phyloP scores from a whole-genome alignment of 2,888 invertebrate species.

The Scrobipalpa costella region DNA sequence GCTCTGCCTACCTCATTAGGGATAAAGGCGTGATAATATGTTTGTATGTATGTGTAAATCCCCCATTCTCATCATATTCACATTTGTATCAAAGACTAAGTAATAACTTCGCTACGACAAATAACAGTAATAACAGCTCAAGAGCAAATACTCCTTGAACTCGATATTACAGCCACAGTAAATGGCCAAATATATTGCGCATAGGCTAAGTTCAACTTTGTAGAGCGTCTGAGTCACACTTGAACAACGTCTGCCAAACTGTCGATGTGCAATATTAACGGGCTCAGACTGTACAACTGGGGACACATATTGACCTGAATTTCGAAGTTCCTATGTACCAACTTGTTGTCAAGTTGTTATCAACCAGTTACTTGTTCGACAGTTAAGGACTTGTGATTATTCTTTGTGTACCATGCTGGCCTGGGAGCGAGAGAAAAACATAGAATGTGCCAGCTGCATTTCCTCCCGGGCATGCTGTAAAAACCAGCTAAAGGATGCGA shows the following conservation, averaged over 20 bases:
- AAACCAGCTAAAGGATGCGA: too few species aligned
- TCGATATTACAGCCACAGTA: neutral
- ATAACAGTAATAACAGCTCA: neutral
- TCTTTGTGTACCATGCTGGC: neutral
- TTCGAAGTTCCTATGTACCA: neutral
- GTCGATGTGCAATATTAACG: too few species aligned
- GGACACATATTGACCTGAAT: constrained; percentile 11
- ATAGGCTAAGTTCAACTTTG: too few species aligned
- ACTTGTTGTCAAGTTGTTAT: neutral
- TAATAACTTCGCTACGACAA: neutral
- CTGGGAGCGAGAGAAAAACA: too few species aligned
- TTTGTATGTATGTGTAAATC: too few species aligned
- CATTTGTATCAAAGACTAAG: neutral
- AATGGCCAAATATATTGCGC: too few species aligned
- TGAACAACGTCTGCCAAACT: too few species aligned
- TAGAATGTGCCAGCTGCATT: too few species aligned
- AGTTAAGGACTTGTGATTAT: neutral
- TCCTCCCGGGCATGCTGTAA: too few species aligned
- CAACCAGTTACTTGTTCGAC: neutral
- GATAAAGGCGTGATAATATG: too few species aligned
- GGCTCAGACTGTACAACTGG: neutral
- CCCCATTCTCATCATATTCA: neutral
- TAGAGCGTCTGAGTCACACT: too few species aligned
- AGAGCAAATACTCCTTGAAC: neutral
- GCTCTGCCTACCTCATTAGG: too few species aligned